Base-by-base conservation (phyloP, 2,888 invertebrate genomes). In the Magallana nippona region DNA sequence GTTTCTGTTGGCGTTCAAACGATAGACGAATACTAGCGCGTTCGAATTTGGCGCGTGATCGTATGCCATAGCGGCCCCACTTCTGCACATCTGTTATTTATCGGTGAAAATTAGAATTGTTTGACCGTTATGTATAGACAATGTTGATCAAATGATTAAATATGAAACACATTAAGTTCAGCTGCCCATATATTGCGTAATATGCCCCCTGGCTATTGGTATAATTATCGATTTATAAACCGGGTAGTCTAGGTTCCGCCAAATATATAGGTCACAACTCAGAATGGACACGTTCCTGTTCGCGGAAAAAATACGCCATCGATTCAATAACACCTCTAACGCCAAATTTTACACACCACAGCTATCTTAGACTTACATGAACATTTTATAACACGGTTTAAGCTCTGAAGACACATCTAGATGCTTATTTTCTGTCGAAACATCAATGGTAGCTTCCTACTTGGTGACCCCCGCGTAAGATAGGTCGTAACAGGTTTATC, bases 31-130 rank as follows among this genome's bases (percentile, higher is more conserved):
- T 85, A 81, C 82, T 83, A 86, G 87, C 88, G 89, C 90, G 90
- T 92, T 92, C 91, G 89, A 92, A 92, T 90, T 91, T 92, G 92
- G 92, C 92, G 92, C 92, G 92, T 92, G 91, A 91, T 90, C 87
- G 90, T 90, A 87, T 87, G 88, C 89, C 83, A 78, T 79, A 62
- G n/a, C 78, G 86, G 89, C 90, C 91, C 89, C 62, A 62, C 86
- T 86, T 84, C 82, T 81, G 91, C 82, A 89, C 90, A 89, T 56
- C 10, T 82, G 44, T 19, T 11, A 32, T 57, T 17, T 57, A 80
- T 27, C 13, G 57, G 22, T 57, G 56, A 17, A 11, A 80, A 57
- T 19, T 11, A 79, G 22, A 63, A 56, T 55, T 82, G 19, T 55
- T 55, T 82, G 27, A 82, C 82, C 63, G 82, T 82, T 71, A 63